Evolutionary conservation across 2,888 invertebrate genomes (phyloP).

Genomic region (Xestia xanthographa): DNA sequence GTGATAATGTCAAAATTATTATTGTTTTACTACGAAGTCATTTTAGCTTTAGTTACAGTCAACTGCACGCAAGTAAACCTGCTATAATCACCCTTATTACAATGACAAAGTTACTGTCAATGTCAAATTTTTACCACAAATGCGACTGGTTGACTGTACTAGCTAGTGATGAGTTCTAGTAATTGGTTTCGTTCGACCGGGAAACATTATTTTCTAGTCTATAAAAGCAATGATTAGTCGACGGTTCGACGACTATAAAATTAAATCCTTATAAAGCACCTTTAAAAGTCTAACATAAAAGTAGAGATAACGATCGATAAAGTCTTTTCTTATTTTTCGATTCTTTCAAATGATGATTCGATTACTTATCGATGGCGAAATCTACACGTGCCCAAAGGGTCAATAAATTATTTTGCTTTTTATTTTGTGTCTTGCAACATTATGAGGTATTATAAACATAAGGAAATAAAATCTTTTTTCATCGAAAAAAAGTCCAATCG

Average conservation of each 20-base stretch:
- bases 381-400: conserved; percentile 41
- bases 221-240: conserved; percentile 39
- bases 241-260: conserved; percentile 25
- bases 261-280: conserved; percentile 17
- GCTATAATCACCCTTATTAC: background rate
- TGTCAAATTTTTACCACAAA: background rate
- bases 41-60: conserved; percentile 4
- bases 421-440: conserved; percentile 40
- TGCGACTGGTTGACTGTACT: background rate
- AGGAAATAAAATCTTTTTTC: conserved; percentile 48
- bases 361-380: conserved; percentile 49
- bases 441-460: conserved; percentile 51
- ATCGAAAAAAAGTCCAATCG: conserved; percentile 38
- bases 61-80: background rate
- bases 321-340: conserved; percentile 16
- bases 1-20: conserved; percentile 40
- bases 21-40: conserved; percentile 44
- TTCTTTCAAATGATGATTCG: conserved; percentile 29
- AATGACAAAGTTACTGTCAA: background rate
- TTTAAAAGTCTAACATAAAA: conserved; percentile 9
- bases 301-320: background rate
- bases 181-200: conserved; percentile 39
- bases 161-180: conserved; percentile 11
- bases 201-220: conserved; percentile 22
- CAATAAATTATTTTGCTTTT: conserved; percentile 47